phyloP scores from a whole-genome alignment of 2,113 vertebrate species.

The Mohoua ochrocephala region DNA sequence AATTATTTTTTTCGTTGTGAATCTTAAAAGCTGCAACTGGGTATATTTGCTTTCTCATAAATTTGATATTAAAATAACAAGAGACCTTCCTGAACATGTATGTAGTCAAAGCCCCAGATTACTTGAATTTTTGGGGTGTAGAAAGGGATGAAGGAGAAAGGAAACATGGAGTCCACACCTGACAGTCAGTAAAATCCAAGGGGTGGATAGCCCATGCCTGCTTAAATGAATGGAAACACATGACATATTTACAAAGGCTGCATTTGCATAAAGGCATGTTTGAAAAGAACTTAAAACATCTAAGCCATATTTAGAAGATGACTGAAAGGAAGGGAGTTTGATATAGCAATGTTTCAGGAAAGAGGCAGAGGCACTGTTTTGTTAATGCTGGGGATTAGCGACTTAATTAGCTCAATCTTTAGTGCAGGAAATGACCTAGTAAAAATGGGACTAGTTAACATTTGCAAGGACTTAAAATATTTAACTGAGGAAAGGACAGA shows the following conservation, averaged over 20 bases:
- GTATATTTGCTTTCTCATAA: background rate
- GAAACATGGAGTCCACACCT: background rate
- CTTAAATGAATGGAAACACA: background rate
- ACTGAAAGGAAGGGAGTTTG: background rate
- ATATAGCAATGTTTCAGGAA: background rate
- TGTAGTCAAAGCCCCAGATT: background rate
- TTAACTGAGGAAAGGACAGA: background rate
- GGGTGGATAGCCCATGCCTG: background rate
- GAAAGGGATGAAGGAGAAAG: background rate
- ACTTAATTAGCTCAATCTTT: constrained; percentile 3
- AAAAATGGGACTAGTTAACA: background rate
- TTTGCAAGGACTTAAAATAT: background rate
- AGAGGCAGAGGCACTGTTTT: background rate
- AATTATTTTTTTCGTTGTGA: background rate
- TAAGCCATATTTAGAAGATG: background rate
- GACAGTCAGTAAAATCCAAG: background rate
- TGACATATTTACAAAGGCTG: background rate
- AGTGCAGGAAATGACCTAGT: background rate
- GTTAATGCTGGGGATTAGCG: background rate
- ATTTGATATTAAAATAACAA: background rate
- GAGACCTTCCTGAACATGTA: background rate
- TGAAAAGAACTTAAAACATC: background rate
- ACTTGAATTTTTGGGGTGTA: background rate
- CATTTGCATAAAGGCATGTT: background rate
- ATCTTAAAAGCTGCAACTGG: background rate